phyloP scores from a whole-genome alignment of 2,113 vertebrate species.

The Calidris pugnax region DNA sequence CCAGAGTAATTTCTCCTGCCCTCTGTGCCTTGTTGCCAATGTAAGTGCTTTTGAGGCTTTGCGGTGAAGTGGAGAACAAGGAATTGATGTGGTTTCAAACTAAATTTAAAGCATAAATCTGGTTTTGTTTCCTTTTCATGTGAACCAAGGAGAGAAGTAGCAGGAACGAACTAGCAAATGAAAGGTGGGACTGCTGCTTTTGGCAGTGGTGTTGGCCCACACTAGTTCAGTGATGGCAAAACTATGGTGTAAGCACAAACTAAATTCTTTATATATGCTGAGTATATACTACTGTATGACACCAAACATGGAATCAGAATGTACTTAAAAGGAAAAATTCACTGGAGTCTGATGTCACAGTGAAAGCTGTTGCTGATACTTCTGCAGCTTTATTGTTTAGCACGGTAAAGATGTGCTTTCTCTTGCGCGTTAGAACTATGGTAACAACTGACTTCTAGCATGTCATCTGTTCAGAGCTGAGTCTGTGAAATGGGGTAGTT shows the following conservation, averaged over 20 bases:
- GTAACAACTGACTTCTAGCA: background rate
- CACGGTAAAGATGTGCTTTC: background rate
- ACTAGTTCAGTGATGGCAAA: background rate
- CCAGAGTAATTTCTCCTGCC: background rate
- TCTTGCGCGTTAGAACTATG: background rate
- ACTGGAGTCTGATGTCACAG: background rate
- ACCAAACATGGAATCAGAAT: background rate
- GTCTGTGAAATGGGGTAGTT: background rate
- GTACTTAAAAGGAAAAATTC: background rate
- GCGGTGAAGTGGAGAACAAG: background rate
- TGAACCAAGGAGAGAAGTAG: background rate
- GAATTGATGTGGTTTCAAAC: background rate
- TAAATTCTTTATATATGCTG: background rate
- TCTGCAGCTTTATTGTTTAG: background rate
- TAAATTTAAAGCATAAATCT: background rate
- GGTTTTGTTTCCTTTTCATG: background rate
- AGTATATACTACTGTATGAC: background rate
- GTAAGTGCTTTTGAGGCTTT: background rate
- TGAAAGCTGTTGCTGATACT: background rate
- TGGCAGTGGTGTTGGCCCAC: background rate
- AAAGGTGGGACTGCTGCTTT: background rate
- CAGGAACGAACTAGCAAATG: background rate
- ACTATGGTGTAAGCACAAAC: background rate
- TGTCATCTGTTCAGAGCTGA: background rate
- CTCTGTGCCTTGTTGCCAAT: background rate